Evolutionary conservation across 2,888 invertebrate genomes (phyloP), one percentile per base, ranked within the genome.

Genomic region (Aleiodes testaceus): DNA sequence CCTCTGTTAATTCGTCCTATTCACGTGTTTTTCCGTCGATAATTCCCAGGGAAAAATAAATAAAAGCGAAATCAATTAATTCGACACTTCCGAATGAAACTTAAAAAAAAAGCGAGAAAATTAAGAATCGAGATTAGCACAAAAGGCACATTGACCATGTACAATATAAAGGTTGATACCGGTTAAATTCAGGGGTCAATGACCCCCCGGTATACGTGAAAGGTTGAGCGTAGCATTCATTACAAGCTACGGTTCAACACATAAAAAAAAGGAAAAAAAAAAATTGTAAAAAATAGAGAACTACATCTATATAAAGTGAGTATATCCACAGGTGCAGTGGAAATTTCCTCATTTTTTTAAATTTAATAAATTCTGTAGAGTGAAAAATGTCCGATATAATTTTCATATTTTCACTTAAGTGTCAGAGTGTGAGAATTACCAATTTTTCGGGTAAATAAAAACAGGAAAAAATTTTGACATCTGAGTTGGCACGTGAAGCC

Each of bases 401-500:
- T 53, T 53, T 53, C 53, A 53, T 53, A 26, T 53, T 53, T 26
- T n/a, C 52, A 52, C 12, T 22, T 20, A 20, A 20, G n/a, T n/a
- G n/a, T n/a, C n/a, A n/a, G n/a, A n/a, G n/a, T n/a, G n/a, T n/a
- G n/a, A n/a, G n/a, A n/a, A n/a, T n/a, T n/a, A n/a, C n/a, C n/a
- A n/a, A 59, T 59, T 59, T 59, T 59, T 53, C 6, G 30, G 20
- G 53, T n/a, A 22, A 53, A 22, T n/a, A 20, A 18, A 22, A 36
- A 36, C 9, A 36, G 11, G 11, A 9, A 36, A 11, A 36, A 11
- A 36, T 6, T n/a, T n/a, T 36, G 36, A 36, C 36, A 36, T 36
- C 36, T 36, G 50, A 50, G 50, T 20, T 50, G 16, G 20, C 50
- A 61, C 18, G 59, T 68, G 64, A 72, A 72, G 69, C 66, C 67